Evolutionary conservation across 2,113 vertebrate species (phyloP).

Genomic region (Microtus oregoni): DNA sequence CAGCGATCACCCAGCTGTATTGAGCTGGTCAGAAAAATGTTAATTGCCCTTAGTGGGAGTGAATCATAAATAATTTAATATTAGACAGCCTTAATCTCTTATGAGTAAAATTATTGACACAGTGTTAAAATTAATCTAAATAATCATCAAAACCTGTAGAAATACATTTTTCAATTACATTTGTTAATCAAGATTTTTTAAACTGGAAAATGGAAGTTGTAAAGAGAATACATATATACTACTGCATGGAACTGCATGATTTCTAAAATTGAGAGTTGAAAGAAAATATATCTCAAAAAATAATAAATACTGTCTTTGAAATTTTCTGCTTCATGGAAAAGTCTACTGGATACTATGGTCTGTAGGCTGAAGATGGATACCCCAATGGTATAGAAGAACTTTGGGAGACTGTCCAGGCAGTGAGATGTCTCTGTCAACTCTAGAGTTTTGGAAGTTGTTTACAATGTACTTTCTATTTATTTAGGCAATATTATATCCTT

Average conservation of each 20-base stretch:
- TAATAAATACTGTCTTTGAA: neutral
- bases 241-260: constrained; percentile 17
- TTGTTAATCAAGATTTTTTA: neutral
- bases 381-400: too few relatives aligned
- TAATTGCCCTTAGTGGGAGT: neutral
- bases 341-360: too few relatives aligned
- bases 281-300: constrained; percentile 6
- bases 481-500: too few relatives aligned
- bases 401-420: too few relatives aligned
- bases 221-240: neutral
- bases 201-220: neutral
- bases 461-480: too few relatives aligned
- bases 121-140: neutral
- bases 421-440: too few relatives aligned
- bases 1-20: neutral
- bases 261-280: constrained; percentile 20
- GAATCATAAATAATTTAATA: neutral
- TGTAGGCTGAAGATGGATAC: too few relatives aligned
- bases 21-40: neutral
- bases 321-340: too few relatives aligned
- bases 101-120: neutral
- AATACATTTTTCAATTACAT: neutral
- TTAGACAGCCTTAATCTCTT: neutral
- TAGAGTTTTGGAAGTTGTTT: too few relatives aligned
- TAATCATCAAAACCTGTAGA: constrained; percentile 11